Evolutionary conservation across 2,113 vertebrate genomes (phyloP).

Genomic region (Solea solea): DNA sequence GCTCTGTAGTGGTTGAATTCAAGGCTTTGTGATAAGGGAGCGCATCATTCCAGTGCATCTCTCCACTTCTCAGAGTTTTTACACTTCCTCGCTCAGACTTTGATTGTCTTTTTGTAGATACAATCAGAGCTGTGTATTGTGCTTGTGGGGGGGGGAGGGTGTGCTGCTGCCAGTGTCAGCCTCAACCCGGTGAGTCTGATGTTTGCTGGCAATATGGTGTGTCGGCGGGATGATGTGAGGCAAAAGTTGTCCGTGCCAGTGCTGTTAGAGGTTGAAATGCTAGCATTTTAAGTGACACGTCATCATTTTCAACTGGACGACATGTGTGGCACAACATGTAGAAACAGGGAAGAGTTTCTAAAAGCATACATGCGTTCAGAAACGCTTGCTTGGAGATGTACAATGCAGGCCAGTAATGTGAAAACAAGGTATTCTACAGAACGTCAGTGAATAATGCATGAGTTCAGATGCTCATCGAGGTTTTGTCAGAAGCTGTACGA

Average conservation of each 20-base stretch:
- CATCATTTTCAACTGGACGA: conserved; percentile 65
- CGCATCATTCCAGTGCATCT: conserved; percentile 60
- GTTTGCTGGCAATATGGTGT: conserved; percentile 66
- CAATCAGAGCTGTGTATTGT: conserved; percentile 51
- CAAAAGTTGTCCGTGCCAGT: conserved; percentile 55
- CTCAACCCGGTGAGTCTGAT: conserved; percentile 60
- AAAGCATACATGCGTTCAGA: conserved; percentile 72
- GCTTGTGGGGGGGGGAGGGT: conserved; percentile 35
- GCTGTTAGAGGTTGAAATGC: conserved; percentile 50
- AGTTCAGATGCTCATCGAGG: conserved; percentile 71
- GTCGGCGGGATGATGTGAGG: conserved; percentile 55
- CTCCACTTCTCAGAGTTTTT: conserved; percentile 33
- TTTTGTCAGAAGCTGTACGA: conserved; percentile 45
- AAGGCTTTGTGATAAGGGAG: conserved; percentile 49
- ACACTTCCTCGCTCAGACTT: conserved; percentile 44
- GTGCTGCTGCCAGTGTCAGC: conserved; percentile 52
- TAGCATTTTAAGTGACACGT: conserved; percentile 66
- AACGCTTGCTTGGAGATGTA: conserved; percentile 49
- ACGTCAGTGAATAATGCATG: conserved; percentile 77
- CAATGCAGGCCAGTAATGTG: conserved; percentile 43
- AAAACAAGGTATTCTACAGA: conserved; percentile 60
- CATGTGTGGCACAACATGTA: conserved; percentile 47
- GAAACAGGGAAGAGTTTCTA: conserved; percentile 57
- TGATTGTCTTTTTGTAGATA: conserved; percentile 66
- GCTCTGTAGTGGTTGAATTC: conserved; percentile 36